Base-by-base conservation (phyloP, 2,113 vertebrate species). In the Chloroceryle aenea region DNA sequence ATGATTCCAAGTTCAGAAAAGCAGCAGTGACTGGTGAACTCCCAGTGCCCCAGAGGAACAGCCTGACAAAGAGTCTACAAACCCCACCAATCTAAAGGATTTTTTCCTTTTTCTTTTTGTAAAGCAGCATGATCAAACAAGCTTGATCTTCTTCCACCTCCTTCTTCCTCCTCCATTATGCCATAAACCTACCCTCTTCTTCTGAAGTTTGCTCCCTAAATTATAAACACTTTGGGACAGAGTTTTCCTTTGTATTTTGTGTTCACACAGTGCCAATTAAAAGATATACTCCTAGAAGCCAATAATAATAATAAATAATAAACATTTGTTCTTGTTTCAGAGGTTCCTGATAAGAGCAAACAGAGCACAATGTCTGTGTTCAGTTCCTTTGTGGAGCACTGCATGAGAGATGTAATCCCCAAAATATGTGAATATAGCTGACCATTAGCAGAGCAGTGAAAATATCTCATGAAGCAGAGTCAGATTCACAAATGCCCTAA, bases 241-340 rank as follows among this genome's bases (percentile, higher is more conserved):
- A 89, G 38, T 61, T 59, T 75, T 71, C 48, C 59, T 91, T 90
- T 95, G 85, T 94, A 45, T 71, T 93, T 56, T 50, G 29, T 85
- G 75, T 88, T 91, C 95, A 62, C 58, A 62, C 40, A 89, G 30
- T 68, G 45, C n/a, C 74, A 66, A 43, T 95, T 82, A 85, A 81
- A 94, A 84, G 71, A 73, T 5, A 2, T 53, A 32, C 9, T 74
- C 14, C 58, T 66, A 71, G 62, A 79, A 89, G 63, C 78, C 85
- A 97, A 22, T 66, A 83, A 78, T 58, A 90, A 78, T 61, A 90
- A 83, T 69, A 90, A 55, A 76, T 74, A 91, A 83, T 74, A 80
- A 80, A 62, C 36, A 80, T 80, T 73, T 93, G 32, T 80, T 89
- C 75, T 62, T 26, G 4, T 90, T 90, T 91, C 68, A 67, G 32